Percentiles rank a stretch among this genome's conserved stretches.
Conservation (phyloP, 1,140 invertebrate species). For the Battus philenor region DNA sequence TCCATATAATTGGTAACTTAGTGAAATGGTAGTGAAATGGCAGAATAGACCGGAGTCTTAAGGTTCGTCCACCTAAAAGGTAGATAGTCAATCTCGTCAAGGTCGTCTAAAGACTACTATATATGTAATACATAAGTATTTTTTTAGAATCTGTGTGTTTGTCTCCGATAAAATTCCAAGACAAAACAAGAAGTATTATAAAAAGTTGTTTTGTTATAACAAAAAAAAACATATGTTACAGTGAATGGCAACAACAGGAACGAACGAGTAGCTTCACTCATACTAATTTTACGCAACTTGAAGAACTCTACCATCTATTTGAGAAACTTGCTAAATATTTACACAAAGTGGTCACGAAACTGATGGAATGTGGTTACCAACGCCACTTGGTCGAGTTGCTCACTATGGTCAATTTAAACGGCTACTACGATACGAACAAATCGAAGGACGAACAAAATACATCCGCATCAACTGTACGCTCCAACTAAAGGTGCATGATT, state of each 20-base stretch:
- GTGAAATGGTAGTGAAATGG: no score
- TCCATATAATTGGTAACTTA: no score
- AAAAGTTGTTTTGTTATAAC: no score
- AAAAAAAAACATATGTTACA: constrained; percentile 34
- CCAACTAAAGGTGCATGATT: no score
- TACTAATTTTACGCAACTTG: constrained; percentile 51
- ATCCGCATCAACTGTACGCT: not conserved
- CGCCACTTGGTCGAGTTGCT: constrained; percentile 64
- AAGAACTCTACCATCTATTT: constrained; percentile 64
- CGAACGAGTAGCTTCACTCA: constrained; percentile 53
- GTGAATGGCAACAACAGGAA: constrained; percentile 68
- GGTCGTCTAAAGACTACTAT: no score
- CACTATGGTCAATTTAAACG: constrained; percentile 68
- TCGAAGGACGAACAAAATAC: constrained; percentile 34
- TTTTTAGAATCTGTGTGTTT: no score
- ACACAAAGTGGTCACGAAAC: constrained; percentile 60
- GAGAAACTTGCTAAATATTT: constrained; percentile 67
- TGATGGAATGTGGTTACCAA: constrained; percentile 72
- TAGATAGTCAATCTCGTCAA: no score
- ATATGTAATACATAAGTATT: no score
- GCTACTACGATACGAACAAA: constrained; percentile 58
- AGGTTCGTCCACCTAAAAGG: no score
- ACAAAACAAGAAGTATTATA: no score
- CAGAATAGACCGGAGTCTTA: no score
- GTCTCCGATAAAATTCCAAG: no score